A percentile compares a stretch with the other conserved stretches of the same genome.
phyloP scores from a whole-genome alignment of 2,888 invertebrate genomes.

The Acleris sparsana region DNA sequence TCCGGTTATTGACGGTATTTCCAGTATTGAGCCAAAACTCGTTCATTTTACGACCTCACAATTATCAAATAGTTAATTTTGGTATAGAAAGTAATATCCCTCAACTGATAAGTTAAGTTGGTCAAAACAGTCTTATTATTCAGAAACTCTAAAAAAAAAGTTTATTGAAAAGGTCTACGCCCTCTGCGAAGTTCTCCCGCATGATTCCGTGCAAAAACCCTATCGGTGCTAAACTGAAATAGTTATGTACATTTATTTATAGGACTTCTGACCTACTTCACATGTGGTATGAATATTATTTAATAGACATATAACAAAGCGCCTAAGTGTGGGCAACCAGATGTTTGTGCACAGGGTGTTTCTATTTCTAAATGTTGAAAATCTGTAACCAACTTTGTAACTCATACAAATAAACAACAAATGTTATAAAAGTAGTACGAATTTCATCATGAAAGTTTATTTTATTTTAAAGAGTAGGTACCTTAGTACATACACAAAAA shows the following conservation, averaged over 20 bases:
- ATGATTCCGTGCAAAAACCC: conserved; percentile 56
- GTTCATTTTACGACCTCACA: no score
- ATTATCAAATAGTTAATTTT: no score
- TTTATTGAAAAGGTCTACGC: conserved; percentile 21
- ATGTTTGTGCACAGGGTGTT: conserved; percentile 42
- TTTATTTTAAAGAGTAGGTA: no score
- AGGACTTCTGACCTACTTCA: conserved; percentile 59
- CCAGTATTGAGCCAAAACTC: no score
- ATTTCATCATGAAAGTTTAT: no score
- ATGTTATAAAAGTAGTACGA: neutral
- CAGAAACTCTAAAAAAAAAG: neutral
- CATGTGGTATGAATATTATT: conserved; percentile 59
- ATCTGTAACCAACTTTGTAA: conserved; percentile 15
- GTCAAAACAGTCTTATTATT: neutral
- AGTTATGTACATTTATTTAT: conserved; percentile 62
- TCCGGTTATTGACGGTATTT: no score
- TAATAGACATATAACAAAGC: conserved; percentile 47
- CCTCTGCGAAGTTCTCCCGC: conserved; percentile 33
- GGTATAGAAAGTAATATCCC: no score
- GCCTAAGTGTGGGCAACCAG: conserved; percentile 58
- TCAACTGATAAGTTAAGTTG: no score
- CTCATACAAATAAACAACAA: conserved; percentile 5
- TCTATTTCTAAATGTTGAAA: conserved; percentile 9
- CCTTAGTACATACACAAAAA: no score
- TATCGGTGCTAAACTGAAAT: conserved; percentile 57